Conservation (phyloP, 2,113 vertebrate genomes). For the Ibidorhyncha struthersii region DNA sequence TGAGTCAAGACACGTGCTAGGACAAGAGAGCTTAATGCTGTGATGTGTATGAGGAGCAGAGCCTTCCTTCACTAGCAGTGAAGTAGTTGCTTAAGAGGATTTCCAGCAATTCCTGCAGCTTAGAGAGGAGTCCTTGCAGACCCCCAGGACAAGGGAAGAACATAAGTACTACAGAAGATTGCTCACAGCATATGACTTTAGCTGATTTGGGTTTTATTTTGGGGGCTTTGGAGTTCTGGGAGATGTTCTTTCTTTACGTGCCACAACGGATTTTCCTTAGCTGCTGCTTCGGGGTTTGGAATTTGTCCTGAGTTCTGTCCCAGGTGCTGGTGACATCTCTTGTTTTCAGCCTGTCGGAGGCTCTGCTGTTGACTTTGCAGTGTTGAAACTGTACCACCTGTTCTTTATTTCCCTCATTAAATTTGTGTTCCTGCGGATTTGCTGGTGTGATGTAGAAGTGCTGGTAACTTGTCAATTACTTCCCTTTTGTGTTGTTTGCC, state of each 20-base stretch:
- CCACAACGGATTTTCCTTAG: neutral
- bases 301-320: neutral
- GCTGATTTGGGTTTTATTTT: neutral
- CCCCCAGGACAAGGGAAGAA: neutral
- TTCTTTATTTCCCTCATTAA: neutral
- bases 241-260: neutral
- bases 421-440: neutral
- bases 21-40: neutral
- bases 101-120: neutral
- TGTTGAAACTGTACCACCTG: neutral
- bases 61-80: neutral
- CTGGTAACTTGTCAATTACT: neutral
- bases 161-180: rapidly evolving
- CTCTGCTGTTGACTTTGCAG: neutral
- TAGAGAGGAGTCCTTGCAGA: neutral
- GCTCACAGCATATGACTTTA: rapidly evolving
- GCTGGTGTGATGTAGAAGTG: neutral
- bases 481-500: neutral
- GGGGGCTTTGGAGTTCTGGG: neutral
- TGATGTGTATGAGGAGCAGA: neutral
- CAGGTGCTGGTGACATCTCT: rapidly evolving
- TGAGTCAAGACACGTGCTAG: rapidly evolving
- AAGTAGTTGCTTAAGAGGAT: neutral
- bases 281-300: neutral
- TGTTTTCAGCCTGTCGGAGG: neutral